These are phyloP conservation scores for Cylas formicarius DNA, from an alignment of 1,140 invertebrate species.

Conservation along the genomic window DNA sequence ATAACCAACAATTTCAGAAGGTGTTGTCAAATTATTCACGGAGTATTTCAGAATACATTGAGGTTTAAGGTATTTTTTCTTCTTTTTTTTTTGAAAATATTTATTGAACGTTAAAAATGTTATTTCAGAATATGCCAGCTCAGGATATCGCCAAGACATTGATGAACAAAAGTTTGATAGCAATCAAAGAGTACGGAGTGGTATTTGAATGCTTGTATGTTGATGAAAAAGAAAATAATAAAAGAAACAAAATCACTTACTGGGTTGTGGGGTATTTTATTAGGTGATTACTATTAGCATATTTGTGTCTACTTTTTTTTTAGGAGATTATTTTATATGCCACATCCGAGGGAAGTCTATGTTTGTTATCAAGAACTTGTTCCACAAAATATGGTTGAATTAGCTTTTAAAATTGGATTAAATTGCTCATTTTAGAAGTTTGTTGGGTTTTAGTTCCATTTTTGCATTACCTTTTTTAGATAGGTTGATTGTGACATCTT, in stretches of 20 bases:
- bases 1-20: conserved; percentile 59
- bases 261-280: conserved; percentile 41
- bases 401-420: conserved; percentile 59
- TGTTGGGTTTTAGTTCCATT: neutral
- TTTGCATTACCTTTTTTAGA: neutral
- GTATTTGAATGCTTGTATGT: conserved; percentile 49
- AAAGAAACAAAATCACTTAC: conserved; percentile 36
- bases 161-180: conserved; percentile 63
- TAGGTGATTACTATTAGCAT: neutral
- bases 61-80: conserved; percentile 47
- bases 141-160: conserved; percentile 51
- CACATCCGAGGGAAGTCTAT: conserved; percentile 66
- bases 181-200: conserved; percentile 68
- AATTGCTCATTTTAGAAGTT: conserved; percentile 9
- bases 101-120: conserved; percentile 2
- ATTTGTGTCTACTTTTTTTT: conserved; percentile 33
- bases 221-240: conserved; percentile 30
- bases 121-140: conserved; percentile 48
- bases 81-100: conserved; percentile 8
- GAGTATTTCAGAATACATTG: conserved; percentile 60
- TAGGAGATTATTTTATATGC: conserved; percentile 63
- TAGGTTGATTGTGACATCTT: no score
- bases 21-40: conserved; percentile 61
- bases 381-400: conserved; percentile 73
- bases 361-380: conserved; percentile 71